A percentile compares a stretch with the other conserved stretches of the same genome.
Conservation (phyloP, 2,888 invertebrate genomes). For the Tipula helvola region DNA sequence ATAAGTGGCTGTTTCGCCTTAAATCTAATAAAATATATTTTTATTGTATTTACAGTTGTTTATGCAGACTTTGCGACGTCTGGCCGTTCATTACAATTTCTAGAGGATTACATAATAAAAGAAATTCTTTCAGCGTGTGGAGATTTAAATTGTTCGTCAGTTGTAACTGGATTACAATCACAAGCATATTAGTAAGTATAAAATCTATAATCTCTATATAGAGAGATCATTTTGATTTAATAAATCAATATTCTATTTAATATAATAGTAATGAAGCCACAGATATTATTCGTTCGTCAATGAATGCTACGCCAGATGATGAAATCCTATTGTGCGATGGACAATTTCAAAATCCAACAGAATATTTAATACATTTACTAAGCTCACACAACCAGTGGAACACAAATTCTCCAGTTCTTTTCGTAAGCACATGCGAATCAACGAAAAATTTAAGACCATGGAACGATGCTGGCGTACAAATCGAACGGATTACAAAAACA, state of each 20-base stretch:
- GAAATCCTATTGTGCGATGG: constrained; percentile 48
- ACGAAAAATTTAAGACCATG: constrained; percentile 68
- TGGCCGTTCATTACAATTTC: constrained; percentile 67
- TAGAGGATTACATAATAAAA: constrained; percentile 68
- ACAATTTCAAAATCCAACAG: constrained; percentile 16
- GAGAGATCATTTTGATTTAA: neutral
- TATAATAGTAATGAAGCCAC: constrained; percentile 60
- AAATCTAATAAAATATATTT: neutral
- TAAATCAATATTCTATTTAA: constrained; percentile 17
- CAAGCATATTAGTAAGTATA: constrained; percentile 63
- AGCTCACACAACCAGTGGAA: neutral
- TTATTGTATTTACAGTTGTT: constrained; percentile 44
- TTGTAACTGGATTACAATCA: constrained; percentile 76
- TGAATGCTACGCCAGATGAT: constrained; percentile 70
- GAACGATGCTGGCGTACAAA: constrained; percentile 65
- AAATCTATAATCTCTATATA: neutral
- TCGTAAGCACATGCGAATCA: constrained; percentile 59
- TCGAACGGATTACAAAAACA: constrained; percentile 66
- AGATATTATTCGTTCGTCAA: constrained; percentile 62
- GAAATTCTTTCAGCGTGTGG: constrained; percentile 76
- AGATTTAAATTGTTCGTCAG: constrained; percentile 54
- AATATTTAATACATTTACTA: constrained; percentile 17
- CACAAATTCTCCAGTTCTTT: constrained; percentile 16
- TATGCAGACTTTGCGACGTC: constrained; percentile 84
- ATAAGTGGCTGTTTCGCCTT: neutral